phyloP scores from a whole-genome alignment of 2,113 vertebrate genomes.

The Zonotrichia leucophrys region DNA sequence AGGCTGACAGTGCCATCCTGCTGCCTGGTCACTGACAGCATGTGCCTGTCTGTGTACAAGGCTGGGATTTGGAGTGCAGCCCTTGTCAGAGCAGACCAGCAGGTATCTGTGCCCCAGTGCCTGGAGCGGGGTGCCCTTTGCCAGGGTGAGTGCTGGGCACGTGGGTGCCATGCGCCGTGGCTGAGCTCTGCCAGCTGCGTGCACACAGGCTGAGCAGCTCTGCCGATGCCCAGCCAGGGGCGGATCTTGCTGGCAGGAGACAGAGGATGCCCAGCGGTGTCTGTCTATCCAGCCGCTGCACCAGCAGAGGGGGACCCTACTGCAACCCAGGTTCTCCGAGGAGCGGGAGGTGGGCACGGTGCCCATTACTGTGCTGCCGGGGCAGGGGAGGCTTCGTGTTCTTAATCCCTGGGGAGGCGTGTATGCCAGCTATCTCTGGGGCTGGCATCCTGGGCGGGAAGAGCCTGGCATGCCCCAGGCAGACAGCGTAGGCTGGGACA shows the following conservation, averaged over 20 bases:
- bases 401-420: background rate
- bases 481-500: constrained; percentile 24
- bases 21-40: background rate
- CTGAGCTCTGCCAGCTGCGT: fast-evolving
- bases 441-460: constrained; percentile 27
- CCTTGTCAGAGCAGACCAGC: background rate
- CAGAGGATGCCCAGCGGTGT: background rate
- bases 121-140: background rate
- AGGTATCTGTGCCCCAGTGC: background rate
- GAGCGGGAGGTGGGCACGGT: background rate
- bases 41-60: fast-evolving
- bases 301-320: background rate
- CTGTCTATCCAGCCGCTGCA: background rate
- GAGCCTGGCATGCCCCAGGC: background rate
- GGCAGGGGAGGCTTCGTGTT: background rate
- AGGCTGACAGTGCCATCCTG: background rate
- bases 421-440: constrained; percentile 8
- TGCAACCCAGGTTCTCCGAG: background rate
- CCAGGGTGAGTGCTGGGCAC: background rate
- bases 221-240: background rate
- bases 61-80: background rate
- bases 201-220: background rate
- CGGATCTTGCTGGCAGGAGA: background rate
- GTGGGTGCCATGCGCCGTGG: background rate
- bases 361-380: fast-evolving